Evolutionary conservation across 2,113 vertebrate genomes (phyloP), one percentile per base, ranked within the genome.

Genomic region (Hystrix brachyura): DNA sequence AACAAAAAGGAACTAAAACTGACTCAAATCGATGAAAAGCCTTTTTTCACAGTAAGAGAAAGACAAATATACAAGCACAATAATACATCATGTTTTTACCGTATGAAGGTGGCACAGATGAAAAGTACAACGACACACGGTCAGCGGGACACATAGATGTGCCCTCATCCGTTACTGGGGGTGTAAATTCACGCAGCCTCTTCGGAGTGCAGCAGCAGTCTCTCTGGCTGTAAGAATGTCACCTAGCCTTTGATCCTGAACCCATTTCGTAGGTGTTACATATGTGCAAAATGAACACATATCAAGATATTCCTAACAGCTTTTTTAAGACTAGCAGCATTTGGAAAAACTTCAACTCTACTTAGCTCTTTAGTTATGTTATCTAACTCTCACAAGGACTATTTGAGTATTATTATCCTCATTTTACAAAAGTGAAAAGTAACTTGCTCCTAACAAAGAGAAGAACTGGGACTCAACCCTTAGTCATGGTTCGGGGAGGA

Each of bases 151-250:
- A 72, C 29, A 59, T 9, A 15, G 4, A 64, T 17, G 55, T 9
- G 29, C 71, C 32, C 1, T 53, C 0, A 17, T 82, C 13, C 2
- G 51, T 65, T 69, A 59, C 10, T 18, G 25, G 48, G 7, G 74
- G 11, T 62, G 11, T 81, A 25, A 65, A 87, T 87, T 81, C 59
- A 72, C 55, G 34, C 2, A 90, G 43, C 88, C 46, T 84, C 18
- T 64, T 92, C 65, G 51, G 9, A 48, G 34, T 11, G 11, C 74
- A 84, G 59, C 12, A 25, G 8, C 29, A 34, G 23, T 91, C 83
- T 46, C 32, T 89, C 13, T 57, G 51, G 87, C 90, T 60, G 62
- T n/a, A 86, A 69, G 55, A 94, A 79, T 62, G 74, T 94, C 38
- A 60, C 62, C 15, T 32, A 78, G 18, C 4, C 7, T 87, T 86